Percentiles rank a stretch among this genome's conserved stretches.
Evolutionary conservation across 2,113 vertebrate species (phyloP).

Genomic region (Coreoperca whiteheadi): DNA sequence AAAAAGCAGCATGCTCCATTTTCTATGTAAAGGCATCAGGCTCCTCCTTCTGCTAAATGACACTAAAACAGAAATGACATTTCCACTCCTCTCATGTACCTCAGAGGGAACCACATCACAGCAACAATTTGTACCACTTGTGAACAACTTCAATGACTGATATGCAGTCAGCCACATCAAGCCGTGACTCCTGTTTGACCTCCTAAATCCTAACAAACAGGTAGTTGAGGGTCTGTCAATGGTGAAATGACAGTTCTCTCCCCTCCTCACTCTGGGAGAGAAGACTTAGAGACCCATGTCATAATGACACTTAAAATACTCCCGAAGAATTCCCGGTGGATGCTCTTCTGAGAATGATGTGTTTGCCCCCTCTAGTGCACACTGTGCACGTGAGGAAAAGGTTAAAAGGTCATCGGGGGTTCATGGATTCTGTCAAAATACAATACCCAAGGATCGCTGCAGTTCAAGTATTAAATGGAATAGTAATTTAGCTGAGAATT

Average conservation of each 20-base stretch:
- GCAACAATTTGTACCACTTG: neutral
- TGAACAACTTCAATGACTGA: neutral
- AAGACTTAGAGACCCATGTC: conserved; percentile 2
- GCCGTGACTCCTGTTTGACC: conserved; percentile 19
- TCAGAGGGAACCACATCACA: neutral
- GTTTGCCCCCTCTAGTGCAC: conserved; percentile 9
- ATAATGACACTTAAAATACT: conserved; percentile 42
- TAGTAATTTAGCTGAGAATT: neutral
- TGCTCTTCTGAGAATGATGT: conserved; percentile 15
- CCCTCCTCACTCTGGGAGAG: conserved; percentile 2
- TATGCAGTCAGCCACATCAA: conserved; percentile 2
- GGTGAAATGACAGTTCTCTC: conserved; percentile 16
- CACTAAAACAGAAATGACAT: neutral
- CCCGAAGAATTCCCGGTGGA: conserved; percentile 25
- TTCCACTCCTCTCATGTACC: neutral
- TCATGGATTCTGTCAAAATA: conserved; percentile 19
- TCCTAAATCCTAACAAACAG: conserved; percentile 29
- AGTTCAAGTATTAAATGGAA: conserved; percentile 5
- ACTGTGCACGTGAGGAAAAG: conserved; percentile 20
- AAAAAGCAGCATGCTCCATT: neutral
- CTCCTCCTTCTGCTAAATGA: neutral
- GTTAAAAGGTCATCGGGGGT: neutral
- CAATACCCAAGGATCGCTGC: conserved; percentile 1
- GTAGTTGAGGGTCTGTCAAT: conserved; percentile 11
- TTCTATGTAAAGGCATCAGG: conserved; percentile 3